A percentile compares a stretch with the other conserved stretches of the same genome.
These are phyloP conservation scores for Ivindomyrus marchei DNA, from an alignment of 2,113 vertebrate species.

Conservation along the genomic window DNA sequence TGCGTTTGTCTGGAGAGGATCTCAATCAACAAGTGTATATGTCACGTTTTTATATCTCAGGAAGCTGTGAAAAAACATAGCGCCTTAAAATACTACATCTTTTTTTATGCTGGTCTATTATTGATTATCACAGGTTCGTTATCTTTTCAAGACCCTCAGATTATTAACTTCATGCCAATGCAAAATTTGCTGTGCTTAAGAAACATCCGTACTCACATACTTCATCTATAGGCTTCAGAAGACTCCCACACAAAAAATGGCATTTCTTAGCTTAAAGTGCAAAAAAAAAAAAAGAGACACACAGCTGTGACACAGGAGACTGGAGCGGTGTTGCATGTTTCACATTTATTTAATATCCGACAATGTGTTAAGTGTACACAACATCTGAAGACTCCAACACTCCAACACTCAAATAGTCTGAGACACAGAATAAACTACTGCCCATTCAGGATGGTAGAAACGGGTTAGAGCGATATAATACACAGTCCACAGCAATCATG, in stretches of 20 bases:
- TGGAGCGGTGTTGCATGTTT: slow-evolving; percentile 64
- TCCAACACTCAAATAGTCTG: slow-evolving; percentile 61
- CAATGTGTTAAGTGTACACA: slow-evolving; percentile 75
- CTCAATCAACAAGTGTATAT: neutral
- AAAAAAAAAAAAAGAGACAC: neutral
- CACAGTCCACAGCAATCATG: slow-evolving; percentile 70
- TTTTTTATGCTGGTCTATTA: neutral
- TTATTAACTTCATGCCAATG: no score
- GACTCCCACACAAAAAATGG: neutral
- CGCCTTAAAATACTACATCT: neutral
- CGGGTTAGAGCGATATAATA: slow-evolving; percentile 56
- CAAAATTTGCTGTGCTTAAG: neutral
- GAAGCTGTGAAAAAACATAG: neutral
- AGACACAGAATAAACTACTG: slow-evolving; percentile 66
- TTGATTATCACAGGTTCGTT: neutral
- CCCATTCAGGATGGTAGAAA: slow-evolving; percentile 57
- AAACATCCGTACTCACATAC: neutral
- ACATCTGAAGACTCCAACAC: slow-evolving; percentile 65
- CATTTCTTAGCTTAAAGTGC: neutral
- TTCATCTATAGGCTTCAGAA: neutral
- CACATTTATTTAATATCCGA: slow-evolving; percentile 89
- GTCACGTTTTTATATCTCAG: neutral
- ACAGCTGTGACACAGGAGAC: slow-evolving; percentile 2
- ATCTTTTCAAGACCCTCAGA: neutral
- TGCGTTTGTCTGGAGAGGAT: neutral